Base-by-base conservation (phyloP, 64 coral and sea anemone genomes). In the Pocillopora damicornis region DNA sequence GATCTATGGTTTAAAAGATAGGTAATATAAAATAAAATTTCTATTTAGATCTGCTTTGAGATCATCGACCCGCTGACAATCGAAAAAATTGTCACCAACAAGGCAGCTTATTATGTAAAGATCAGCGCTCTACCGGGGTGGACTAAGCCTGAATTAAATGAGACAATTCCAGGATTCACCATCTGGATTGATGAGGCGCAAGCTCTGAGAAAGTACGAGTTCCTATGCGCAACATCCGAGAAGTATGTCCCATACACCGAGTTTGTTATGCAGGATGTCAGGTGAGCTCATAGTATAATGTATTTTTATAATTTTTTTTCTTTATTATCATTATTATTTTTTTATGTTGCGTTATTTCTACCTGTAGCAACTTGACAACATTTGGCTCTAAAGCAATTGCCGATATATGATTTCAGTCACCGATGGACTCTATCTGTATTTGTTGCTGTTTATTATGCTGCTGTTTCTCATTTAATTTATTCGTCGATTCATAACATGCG, bases 131-230 rank as follows among this genome's bases (percentile, higher is more conserved):
- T 97, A 15, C 94, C 94, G 10, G 80, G 87, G n/a, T 93, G 83
- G 91, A 60, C 86, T 9, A 97, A 87, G 60, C 94, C 94, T 9
- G 88, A 80, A 2, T 79, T 90, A 17, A 89, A 58, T 20, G 83
- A 92, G 23, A 71, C 69, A 74, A 91, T 96, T 34, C 90, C 94
- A 11, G 94, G 86, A 0, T 73, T 96, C 22, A 90, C 83, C 36
- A 93, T 96, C 45, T 93, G 88, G 63, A 59, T 96, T 76, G 94
- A 96, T 30, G 88, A 83, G 37, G 17, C 38, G 16, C 79, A 73
- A 5, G 14, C 80, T 13, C 59, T 96, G 25, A 92, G 90, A 18
- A 96, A 90, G 42, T 96, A 96, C 34, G 94, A 96, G 77, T 96
- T 96, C 58, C 90, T 82, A 15, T 89, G 90, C 25, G 82, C 87